Conservation (phyloP, 2,797 vertebrate genomes). For the Rhincodon typus region DNA sequence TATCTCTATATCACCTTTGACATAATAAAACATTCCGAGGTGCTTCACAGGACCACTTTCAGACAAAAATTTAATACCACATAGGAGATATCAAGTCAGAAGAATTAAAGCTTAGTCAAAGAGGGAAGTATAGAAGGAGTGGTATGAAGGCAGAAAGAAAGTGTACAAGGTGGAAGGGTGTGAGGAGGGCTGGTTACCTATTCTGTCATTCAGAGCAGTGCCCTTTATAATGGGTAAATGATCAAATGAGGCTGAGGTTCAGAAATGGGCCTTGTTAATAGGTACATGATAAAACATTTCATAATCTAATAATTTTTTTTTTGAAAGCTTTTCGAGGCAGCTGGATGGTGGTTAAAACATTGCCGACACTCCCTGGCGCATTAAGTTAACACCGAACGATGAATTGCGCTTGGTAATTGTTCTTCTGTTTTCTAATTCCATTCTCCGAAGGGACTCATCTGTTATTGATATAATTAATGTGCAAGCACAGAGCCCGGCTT, state of each 20-base stretch:
- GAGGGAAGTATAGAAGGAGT: neutral
- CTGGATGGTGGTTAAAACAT: neutral
- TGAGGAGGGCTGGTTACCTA: neutral
- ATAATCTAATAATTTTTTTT: slow-evolving; percentile 16
- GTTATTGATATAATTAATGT: slow-evolving; percentile 2
- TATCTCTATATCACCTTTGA: neutral
- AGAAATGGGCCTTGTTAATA: neutral
- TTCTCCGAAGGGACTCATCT: neutral
- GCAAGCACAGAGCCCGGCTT: neutral
- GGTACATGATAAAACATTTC: neutral
- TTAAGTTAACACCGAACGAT: neutral
- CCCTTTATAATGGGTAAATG: neutral
- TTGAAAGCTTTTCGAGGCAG: slow-evolving; percentile 12
- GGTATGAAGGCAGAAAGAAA: neutral
- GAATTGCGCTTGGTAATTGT: neutral
- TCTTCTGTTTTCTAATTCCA: slow-evolving; percentile 13
- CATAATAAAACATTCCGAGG: neutral
- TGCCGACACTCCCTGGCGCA: neutral
- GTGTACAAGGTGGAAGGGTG: neutral
- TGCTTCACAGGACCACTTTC: neutral
- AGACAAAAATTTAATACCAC: no score
- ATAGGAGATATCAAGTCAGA: neutral
- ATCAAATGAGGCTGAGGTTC: neutral
- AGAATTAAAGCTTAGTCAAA: neutral
- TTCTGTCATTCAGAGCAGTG: neutral